Evolutionary conservation across 2,113 vertebrate species (phyloP), one percentile per base, ranked within the genome.

Genomic region (Promerops cafer): DNA sequence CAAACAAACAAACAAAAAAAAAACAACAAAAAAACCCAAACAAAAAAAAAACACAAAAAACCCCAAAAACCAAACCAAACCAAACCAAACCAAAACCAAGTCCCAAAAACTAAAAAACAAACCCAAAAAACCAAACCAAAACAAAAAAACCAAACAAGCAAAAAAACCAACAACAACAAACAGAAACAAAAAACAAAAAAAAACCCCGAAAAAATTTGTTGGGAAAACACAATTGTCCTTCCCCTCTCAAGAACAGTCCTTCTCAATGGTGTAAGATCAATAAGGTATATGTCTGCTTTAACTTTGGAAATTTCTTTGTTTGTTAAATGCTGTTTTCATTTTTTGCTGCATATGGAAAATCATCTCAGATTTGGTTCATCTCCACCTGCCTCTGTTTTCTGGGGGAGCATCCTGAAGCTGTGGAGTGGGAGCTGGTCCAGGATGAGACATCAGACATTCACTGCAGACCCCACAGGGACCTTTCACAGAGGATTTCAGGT

Each of bases 211-310:
- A 61, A 50, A 4, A 61, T n/a, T 0, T 27, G 10, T 7, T 53
- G 22, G 1, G 4, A 37, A 69, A 89, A 45, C 3, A n/a, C 0
- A 15, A 2, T 37, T 86, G 74, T 85, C 18, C 27, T 66, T 90
- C 6, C 21, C 5, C 4, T 12, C 37, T 84, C 23, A 57, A 76
- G 13, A 83, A 1, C 2, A 76, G 21, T 49, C 1, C 1, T 69
- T 44, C 26, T 66, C 16, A 54, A 1, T 4, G 39, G 2, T 30
- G 1, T 42, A 17, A 33, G 1, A 45, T 3, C 27, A 82, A 19
- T 31, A 72, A 27, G 0, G 0, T 7, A 6, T 0, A 1, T 16
- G 5, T 2, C 4, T 47, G 1, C 19, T 78, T 53, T 16, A 57
- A 54, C 6, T 59, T 44, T 16, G 26, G 10, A 63, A 72, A 61